Evolutionary conservation across 2,888 invertebrate species (phyloP).

Genomic region (Caenorhabditis becei): DNA sequence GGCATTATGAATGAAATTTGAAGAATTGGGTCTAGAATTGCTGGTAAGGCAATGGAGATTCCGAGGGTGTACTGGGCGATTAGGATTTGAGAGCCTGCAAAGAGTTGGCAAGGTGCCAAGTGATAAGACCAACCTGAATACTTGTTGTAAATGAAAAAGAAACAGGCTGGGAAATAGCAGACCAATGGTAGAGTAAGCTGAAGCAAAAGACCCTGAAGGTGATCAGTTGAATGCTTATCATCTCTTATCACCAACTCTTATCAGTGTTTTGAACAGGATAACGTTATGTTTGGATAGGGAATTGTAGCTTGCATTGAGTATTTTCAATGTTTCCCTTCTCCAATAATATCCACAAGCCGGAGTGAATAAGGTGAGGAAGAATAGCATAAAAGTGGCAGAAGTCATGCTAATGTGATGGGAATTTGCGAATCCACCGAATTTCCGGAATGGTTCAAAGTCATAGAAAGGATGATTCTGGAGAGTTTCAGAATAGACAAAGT

Average conservation of each 20-base stretch:
- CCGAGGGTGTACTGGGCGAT: constrained; percentile 9
- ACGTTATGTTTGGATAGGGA: background rate
- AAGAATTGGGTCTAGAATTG: constrained; percentile 8
- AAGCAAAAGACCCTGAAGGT: too few relatives aligned
- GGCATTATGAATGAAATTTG: constrained; percentile 14
- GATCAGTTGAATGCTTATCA: too few relatives aligned
- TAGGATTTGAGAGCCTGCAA: constrained; percentile 8
- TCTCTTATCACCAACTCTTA: too few relatives aligned
- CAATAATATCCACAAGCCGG: background rate
- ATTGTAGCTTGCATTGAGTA: background rate
- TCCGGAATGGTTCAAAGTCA: constrained; percentile 18
- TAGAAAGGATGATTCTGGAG: constrained; percentile 32
- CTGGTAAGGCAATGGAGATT: constrained; percentile 2
- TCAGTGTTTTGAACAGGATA: background rate
- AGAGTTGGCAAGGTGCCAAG: too few relatives aligned
- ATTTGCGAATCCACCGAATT: constrained; percentile 52
- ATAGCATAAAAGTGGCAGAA: background rate
- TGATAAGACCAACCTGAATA: too few relatives aligned
- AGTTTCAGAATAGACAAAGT: constrained; percentile 39
- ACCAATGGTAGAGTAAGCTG: background rate
- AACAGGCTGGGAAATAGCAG: background rate
- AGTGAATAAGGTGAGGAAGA: background rate
- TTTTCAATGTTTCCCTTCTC: background rate
- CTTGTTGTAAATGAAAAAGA: constrained; percentile 2
- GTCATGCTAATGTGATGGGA: constrained; percentile 33